These are phyloP conservation scores for Dendrocincla fuliginosa DNA, from an alignment of 2,797 vertebrate genomes.

Conservation along the genomic window DNA sequence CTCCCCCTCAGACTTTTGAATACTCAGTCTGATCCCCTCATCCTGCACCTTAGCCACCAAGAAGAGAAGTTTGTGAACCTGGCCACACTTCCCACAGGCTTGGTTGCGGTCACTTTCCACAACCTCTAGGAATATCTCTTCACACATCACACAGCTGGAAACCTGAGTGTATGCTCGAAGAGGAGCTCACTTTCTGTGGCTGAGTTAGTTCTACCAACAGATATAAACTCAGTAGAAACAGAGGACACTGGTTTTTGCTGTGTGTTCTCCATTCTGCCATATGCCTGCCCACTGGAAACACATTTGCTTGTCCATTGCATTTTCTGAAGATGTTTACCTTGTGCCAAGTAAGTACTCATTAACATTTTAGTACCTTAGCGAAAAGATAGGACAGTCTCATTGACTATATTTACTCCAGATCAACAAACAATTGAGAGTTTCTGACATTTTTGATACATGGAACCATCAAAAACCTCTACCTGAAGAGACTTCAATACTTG, in stretches of 20 bases:
- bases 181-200: background rate
- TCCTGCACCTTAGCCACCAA: background rate
- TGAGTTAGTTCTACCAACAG: background rate
- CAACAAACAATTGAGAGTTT: background rate
- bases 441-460: background rate
- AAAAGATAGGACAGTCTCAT: background rate
- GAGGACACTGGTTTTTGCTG: background rate
- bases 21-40: background rate
- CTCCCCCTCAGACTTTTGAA: background rate
- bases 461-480: background rate
- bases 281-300: accelerated
- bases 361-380: background rate
- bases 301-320: accelerated
- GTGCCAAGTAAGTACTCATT: background rate
- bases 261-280: background rate
- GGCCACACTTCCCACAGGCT: background rate
- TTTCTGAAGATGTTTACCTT: background rate
- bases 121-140: background rate
- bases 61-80: background rate
- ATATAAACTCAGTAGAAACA: background rate
- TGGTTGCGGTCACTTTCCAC: background rate
- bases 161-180: background rate
- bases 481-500: background rate
- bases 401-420: background rate
- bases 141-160: background rate